A percentile compares a stretch with the other conserved stretches of the same genome.
Evolutionary conservation across 2,113 vertebrate genomes (phyloP).

Genomic region (Leuciscus idus): DNA sequence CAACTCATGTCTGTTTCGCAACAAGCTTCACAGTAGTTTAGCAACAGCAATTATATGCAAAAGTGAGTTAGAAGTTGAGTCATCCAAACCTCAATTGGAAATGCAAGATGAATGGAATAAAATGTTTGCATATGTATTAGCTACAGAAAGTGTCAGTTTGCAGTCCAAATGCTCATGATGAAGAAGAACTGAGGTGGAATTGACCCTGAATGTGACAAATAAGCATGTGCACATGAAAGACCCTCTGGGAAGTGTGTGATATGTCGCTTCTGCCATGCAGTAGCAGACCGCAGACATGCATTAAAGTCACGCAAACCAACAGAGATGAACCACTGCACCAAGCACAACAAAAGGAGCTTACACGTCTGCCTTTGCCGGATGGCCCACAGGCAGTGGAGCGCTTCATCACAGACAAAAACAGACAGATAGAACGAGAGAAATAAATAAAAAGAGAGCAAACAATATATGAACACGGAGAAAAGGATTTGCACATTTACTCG

Average conservation of each 20-base stretch:
- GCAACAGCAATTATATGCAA: not conserved
- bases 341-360: slow-evolving; percentile 80
- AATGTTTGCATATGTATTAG: not conserved
- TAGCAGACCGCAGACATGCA: slow-evolving; percentile 42
- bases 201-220: not conserved
- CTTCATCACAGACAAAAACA: slow-evolving; percentile 73
- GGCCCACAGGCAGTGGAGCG: slow-evolving; percentile 91
- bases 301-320: slow-evolving; percentile 22
- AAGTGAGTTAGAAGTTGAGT: not conserved
- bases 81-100: not conserved
- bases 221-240: not conserved
- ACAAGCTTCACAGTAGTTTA: not conserved
- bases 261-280: slow-evolving; percentile 38
- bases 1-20: not conserved
- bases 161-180: not conserved
- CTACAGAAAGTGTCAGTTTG: not conserved
- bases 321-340: slow-evolving; percentile 28
- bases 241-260: not conserved
- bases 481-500: not conserved
- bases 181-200: not conserved
- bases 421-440: slow-evolving; percentile 26
- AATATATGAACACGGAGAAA: slow-evolving; percentile 7
- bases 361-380: slow-evolving; percentile 97
- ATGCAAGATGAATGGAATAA: not conserved
- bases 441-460: slow-evolving; percentile 59